Evolutionary conservation across 2,797 vertebrate genomes (phyloP), one percentile per base, ranked within the genome.

Genomic region (Podarcis lilfordi): DNA sequence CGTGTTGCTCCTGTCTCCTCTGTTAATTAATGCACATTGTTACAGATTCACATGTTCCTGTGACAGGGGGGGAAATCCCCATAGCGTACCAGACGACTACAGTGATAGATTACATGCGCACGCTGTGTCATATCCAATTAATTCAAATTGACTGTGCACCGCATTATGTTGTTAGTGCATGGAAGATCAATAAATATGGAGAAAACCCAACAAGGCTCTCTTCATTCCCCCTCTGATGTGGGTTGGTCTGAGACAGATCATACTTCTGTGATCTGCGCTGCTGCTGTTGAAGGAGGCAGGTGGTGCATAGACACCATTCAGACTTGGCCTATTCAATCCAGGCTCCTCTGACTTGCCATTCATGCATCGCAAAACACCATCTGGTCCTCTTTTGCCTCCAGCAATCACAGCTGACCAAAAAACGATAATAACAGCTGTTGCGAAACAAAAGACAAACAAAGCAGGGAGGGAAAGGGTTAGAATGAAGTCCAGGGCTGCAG

Each of bases 361-460:
- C 99, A 99, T 99, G 98, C 98, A 99, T 98, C 98, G 98, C 98
- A 99, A 99, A 99, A 99, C 98, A 99, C 99, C 99, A 99, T 99
- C 99, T 99, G 99, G 98, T 99, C 98, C 98, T 99, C 98, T 99
- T 99, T 98, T 98, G 98, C 99, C 98, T 98, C 97, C 98, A 99
- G 99, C 98, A 99, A 99, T 99, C 99, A 99, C 99, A 99, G 98
- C 98, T 99, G 99, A 99, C 99, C 98, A 98, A 97, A 89, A 79
- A 97, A 98, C 97, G 97, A 98, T 98, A 98, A 98, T 98, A 99
- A 99, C 99, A 99, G 99, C 99, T 99, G 99, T 99, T 99, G 97
- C 98, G 96, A 98, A 98, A 99, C 98, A 99, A 98, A 98, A 98
- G 97, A 96, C 98, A 98, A 98, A 98, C 98, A 98, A 99, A 98